Percentiles rank a stretch among this genome's conserved stretches.
Conservation (phyloP, 1,140 invertebrate genomes). For the Ceratoteleas bidentatus region DNA sequence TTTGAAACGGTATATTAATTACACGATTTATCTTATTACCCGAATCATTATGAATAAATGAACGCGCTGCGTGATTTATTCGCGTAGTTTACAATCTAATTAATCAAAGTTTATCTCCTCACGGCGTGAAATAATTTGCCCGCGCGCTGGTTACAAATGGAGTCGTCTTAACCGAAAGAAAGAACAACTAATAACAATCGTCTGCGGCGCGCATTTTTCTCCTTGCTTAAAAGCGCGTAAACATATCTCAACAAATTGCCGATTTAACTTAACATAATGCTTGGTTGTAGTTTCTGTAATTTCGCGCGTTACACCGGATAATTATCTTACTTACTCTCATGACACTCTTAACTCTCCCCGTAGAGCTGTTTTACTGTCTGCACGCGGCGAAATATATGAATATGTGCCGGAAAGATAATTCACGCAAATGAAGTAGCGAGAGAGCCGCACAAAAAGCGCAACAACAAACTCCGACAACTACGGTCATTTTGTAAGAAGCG, state of each 20-base stretch:
- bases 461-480: conserved; percentile 43
- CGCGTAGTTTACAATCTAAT: conserved; percentile 27
- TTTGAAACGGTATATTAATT: conserved; percentile 26
- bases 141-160: conserved; percentile 18
- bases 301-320: conserved; percentile 50
- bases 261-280: conserved; percentile 53
- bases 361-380: conserved; percentile 61
- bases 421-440: conserved; percentile 54
- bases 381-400: conserved; percentile 58
- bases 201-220: conserved; percentile 15
- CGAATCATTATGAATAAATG: conserved; percentile 17
- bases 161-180: conserved; percentile 24
- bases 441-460: conserved; percentile 47
- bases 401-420: conserved; percentile 54
- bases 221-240: conserved; percentile 25
- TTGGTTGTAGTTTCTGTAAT: conserved; percentile 52
- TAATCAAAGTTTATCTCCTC: conserved; percentile 34
- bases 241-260: conserved; percentile 53
- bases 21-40: conserved; percentile 28
- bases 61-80: conserved; percentile 15
- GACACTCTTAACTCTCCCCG: conserved; percentile 59
- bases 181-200: conserved; percentile 9
- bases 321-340: conserved; percentile 60
- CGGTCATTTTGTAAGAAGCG: conserved; percentile 42
- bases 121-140: conserved; percentile 14